Evolutionary conservation across 2,113 vertebrate genomes (phyloP).

Genomic region (Mionectes macconnelli): DNA sequence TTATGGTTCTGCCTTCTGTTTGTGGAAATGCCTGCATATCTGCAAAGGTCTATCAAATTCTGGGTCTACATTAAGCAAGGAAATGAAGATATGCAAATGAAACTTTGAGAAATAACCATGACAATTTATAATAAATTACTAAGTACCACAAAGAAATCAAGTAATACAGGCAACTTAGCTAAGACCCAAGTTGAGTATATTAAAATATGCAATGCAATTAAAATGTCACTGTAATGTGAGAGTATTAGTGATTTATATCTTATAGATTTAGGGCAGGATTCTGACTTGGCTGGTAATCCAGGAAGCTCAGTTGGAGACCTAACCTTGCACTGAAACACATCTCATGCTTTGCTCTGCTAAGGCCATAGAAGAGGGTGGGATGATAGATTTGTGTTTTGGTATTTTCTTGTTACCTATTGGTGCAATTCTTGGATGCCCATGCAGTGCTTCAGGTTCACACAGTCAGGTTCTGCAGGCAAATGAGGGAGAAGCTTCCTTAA

Average conservation of each 20-base stretch:
- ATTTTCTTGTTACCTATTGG: fast-evolving
- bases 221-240: constrained; percentile 19
- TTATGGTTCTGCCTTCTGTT: neutral
- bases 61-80: constrained; percentile 12
- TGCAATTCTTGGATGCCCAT: neutral
- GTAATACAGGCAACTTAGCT: neutral
- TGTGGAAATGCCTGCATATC: fast-evolving
- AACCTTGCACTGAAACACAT: neutral
- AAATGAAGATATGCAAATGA: constrained; percentile 42
- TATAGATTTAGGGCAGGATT: neutral
- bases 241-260: constrained; percentile 16
- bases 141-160: constrained; percentile 33
- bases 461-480: neutral
- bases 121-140: constrained; percentile 44
- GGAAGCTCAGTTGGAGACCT: neutral
- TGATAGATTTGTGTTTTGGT: neutral
- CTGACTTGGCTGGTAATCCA: neutral
- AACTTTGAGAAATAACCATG: constrained; percentile 41
- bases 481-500: neutral
- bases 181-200: constrained; percentile 5
- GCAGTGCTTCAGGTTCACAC: neutral
- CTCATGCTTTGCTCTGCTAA: neutral
- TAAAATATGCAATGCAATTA: constrained; percentile 64
- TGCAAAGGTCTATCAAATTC: neutral
- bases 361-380: neutral